A percentile compares a stretch with the other conserved stretches of the same genome.
These are phyloP conservation scores for Pseudopipra pipra DNA, from an alignment of 2,113 vertebrate genomes.

Conservation along the genomic window DNA sequence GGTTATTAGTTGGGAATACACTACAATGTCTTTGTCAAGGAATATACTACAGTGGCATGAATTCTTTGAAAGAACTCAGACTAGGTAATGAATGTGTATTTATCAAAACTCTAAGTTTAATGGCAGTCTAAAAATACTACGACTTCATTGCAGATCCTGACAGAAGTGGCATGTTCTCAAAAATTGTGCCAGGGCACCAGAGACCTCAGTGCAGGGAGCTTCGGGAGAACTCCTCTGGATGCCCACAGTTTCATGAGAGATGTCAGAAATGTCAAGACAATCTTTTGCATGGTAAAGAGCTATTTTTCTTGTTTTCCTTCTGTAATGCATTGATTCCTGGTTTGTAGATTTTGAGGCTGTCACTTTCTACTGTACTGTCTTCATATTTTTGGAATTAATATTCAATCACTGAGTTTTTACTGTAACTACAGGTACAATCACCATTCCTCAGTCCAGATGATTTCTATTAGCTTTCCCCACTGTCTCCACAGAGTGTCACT, in stretches of 20 bases:
- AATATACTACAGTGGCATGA: neutral
- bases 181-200: conserved; percentile 27
- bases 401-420: neutral
- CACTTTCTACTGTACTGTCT: neutral
- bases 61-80: neutral
- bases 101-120: neutral
- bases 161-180: conserved; percentile 32
- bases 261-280: conserved; percentile 85
- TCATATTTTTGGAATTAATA: neutral
- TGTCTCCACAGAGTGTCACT: conserved; percentile 58
- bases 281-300: conserved; percentile 78
- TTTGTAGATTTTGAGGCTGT: neutral
- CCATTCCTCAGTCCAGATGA: neutral
- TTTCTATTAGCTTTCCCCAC: neutral
- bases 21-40: neutral
- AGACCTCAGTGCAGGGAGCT: conserved; percentile 77
- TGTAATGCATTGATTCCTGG: neutral
- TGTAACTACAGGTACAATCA: neutral
- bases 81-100: neutral
- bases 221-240: conserved; percentile 82
- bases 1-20: neutral
- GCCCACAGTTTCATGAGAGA: conserved; percentile 81
- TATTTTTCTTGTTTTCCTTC: neutral
- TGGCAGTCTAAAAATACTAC: neutral
- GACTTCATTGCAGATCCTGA: conserved; percentile 54